Evolutionary conservation across 2,113 vertebrate species (phyloP).

Genomic region (Solenodon paradoxus): DNA sequence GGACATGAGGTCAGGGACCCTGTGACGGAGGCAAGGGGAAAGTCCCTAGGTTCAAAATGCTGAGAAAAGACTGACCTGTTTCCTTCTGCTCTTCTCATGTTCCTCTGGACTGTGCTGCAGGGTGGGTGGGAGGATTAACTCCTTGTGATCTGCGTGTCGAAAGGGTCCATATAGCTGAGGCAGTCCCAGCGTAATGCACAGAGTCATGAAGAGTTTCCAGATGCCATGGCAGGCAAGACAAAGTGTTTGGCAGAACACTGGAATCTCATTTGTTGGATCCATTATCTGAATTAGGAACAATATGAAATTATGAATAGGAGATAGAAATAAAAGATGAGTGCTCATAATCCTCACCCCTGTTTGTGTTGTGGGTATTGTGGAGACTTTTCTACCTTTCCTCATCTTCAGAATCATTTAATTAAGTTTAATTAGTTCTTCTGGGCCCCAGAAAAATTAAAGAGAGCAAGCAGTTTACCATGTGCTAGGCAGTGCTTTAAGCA

Average conservation of each 20-base stretch:
- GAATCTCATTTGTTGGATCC: conserved; percentile 60
- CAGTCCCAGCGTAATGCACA: background rate
- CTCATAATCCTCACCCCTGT: background rate
- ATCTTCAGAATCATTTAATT: conserved; percentile 56
- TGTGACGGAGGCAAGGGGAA: background rate
- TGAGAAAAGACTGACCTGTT: background rate
- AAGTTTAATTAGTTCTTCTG: conserved; percentile 55
- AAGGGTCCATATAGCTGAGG: background rate
- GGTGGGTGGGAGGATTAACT: background rate
- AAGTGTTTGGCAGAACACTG: conserved; percentile 47
- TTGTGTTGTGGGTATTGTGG: background rate
- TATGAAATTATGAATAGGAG: conserved; percentile 36
- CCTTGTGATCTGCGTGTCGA: background rate
- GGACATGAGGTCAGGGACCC: background rate
- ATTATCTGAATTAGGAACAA: conserved; percentile 65
- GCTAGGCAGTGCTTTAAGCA: background rate
- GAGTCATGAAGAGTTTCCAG: conserved; percentile 15
- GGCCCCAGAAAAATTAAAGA: conserved; percentile 15
- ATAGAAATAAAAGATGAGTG: conserved; percentile 49
- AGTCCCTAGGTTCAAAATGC: background rate
- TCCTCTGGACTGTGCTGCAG: background rate
- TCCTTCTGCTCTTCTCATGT: background rate
- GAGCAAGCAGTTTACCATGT: conserved; percentile 2
- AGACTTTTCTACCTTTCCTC: background rate
- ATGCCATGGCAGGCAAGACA: background rate